Percentiles rank a stretch among this genome's conserved stretches.
Evolutionary conservation across 2,113 vertebrate species (phyloP).

Genomic region (Thinocorus orbignyianus): DNA sequence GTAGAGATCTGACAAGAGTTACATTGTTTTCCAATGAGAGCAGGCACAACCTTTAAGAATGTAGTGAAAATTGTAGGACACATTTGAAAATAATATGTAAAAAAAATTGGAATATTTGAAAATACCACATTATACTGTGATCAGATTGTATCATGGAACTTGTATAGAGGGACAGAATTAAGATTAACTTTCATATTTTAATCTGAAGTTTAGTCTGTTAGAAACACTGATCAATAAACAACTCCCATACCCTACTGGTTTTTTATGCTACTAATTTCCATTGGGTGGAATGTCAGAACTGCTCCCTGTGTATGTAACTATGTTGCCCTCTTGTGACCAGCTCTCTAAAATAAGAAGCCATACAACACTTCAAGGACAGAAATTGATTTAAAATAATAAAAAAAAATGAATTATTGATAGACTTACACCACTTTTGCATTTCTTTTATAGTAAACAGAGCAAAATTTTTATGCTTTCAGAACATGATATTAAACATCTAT

Average conservation of each 20-base stretch:
- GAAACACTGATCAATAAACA: not conserved
- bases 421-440: not conserved
- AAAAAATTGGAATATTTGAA: too few species aligned
- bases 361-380: not conserved
- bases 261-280: not conserved
- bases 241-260: not conserved
- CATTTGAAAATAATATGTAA: not conserved
- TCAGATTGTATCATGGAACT: not conserved
- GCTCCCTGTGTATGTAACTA: slow-evolving; percentile 23
- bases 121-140: not conserved
- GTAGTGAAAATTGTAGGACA: not conserved
- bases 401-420: not conserved
- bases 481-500: not conserved
- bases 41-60: not conserved
- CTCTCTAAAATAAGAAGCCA: slow-evolving; percentile 1
- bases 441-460: not conserved
- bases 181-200: not conserved
- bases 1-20: not conserved
- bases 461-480: not conserved
- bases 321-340: slow-evolving; percentile 62
- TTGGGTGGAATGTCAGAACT: not conserved
- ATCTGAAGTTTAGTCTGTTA: not conserved
- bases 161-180: not conserved
- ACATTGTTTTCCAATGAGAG: not conserved
- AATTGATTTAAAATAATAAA: not conserved